phyloP scores from a whole-genome alignment of 2,888 invertebrate species.

The Limnephilus marmoratus region DNA sequence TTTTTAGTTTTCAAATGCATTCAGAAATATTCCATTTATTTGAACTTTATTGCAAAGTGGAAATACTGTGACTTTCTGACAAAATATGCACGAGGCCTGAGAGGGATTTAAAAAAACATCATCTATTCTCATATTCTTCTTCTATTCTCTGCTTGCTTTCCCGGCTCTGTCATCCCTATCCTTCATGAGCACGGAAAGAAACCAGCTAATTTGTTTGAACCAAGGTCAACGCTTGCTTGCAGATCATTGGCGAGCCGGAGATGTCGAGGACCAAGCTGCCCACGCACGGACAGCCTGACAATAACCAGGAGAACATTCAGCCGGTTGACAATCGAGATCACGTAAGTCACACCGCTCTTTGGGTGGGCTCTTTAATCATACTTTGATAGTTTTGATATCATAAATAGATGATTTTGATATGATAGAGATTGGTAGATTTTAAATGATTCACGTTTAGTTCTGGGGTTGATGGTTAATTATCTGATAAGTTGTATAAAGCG shows the following conservation, averaged over 20 bases:
- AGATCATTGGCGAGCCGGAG: constrained; percentile 61
- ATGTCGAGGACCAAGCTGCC: constrained; percentile 63
- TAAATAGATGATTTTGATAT: too few species aligned
- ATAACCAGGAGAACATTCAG: constrained; percentile 84
- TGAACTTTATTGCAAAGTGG: too few species aligned
- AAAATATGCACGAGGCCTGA: too few species aligned
- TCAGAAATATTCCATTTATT: too few species aligned
- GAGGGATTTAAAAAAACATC: not conserved
- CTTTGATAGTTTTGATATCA: not conserved
- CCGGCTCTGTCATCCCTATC: not conserved
- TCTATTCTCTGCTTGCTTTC: not conserved
- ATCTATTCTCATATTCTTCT: not conserved
- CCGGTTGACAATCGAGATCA: constrained; percentile 80
- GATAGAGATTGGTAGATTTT: not conserved
- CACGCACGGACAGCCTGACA: constrained; percentile 70
- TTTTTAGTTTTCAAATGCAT: too few species aligned
- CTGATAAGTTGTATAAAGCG: not conserved
- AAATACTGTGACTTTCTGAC: too few species aligned
- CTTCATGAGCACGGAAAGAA: not conserved
- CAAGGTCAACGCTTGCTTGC: constrained; percentile 2
- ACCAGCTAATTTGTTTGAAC: not conserved
- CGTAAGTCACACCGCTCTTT: constrained; percentile 66
- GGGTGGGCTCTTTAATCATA: not conserved
- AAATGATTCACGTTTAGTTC: not conserved
- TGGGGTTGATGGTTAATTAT: not conserved